Percentiles rank a stretch among this genome's conserved stretches.
These are phyloP conservation scores for Galeopterus variegatus DNA, from an alignment of 2,113 vertebrate species.

Conservation along the genomic window DNA sequence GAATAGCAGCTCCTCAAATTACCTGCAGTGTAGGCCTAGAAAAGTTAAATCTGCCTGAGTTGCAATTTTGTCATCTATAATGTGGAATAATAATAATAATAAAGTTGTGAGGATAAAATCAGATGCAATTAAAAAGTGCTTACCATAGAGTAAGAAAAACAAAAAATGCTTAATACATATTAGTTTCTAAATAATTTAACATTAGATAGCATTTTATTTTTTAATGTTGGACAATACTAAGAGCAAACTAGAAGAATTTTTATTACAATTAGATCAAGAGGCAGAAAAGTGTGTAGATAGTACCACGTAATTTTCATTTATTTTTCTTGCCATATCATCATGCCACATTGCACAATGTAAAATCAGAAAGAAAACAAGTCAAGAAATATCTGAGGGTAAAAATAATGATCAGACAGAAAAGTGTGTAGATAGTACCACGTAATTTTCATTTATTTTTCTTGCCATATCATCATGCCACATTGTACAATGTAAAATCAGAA, in stretches of 20 bases:
- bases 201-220: neutral
- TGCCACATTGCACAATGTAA: neutral
- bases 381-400: neutral
- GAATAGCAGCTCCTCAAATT: neutral
- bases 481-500: neutral
- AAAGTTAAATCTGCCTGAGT: neutral
- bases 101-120: neutral
- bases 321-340: neutral
- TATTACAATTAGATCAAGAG: neutral
- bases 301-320: neutral
- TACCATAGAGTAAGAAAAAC: neutral
- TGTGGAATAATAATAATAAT: neutral
- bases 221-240: neutral
- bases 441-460: neutral
- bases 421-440: neutral
- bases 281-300: neutral
- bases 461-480: neutral
- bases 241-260: neutral
- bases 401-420: neutral
- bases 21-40: neutral
- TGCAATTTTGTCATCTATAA: neutral
- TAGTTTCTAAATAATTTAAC: neutral
- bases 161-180: neutral
- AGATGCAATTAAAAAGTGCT: neutral
- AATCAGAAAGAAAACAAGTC: conserved; percentile 37